Base-by-base conservation (phyloP, 2,888 invertebrate species). In the Drosophila leonis region DNA sequence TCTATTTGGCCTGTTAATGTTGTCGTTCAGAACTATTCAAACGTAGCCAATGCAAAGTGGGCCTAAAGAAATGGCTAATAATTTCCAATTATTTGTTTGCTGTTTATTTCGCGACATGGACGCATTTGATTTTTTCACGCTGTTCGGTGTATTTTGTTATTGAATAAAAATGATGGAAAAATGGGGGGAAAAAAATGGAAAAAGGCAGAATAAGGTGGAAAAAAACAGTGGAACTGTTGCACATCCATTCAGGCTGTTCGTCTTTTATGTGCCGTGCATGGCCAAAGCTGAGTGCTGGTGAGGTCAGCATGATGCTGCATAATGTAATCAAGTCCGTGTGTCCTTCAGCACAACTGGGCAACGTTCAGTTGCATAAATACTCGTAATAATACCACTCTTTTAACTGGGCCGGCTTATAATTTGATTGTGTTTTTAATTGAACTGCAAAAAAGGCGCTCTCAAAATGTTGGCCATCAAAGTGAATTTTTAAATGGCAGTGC, bases 261-360 rank as follows among this genome's bases (percentile, higher is more conserved):
- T 51, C 42, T 44, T 56, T 70, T 12, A 49, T 48, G 48, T 18
- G 42, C 49, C 49, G 35, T 15, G 44, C 52, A 44, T 41, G 65
- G 65, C 33, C 72, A 65, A 56, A 72, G 52, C 57, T 65, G 46
- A 72, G 70, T 60, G 59, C 55, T 56, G 29, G 72, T 70, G 72
- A 70, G 72, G 70, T 67, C 74, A 72, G 52, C 74, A 74, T 59
- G 57, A 63, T 73, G 67, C 46, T 44, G 56, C 57, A 64, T 65
- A 64, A 72, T 67, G 60, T 60, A 41, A 61, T 65, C 33, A 60
- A 41, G 46, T 29, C 41, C 12, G 51, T 59, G 55, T 63, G 52
- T 37, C 41, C 68, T 51, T 41, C 49, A 39, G 27, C 35, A 18
- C 13, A 49, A 29, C 52, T 52, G 54, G 41, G 18, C 49, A 46